Evolutionary conservation across 1,140 invertebrate genomes (phyloP), one percentile per base, ranked within the genome.

Genomic region (Oppia nitens): DNA sequence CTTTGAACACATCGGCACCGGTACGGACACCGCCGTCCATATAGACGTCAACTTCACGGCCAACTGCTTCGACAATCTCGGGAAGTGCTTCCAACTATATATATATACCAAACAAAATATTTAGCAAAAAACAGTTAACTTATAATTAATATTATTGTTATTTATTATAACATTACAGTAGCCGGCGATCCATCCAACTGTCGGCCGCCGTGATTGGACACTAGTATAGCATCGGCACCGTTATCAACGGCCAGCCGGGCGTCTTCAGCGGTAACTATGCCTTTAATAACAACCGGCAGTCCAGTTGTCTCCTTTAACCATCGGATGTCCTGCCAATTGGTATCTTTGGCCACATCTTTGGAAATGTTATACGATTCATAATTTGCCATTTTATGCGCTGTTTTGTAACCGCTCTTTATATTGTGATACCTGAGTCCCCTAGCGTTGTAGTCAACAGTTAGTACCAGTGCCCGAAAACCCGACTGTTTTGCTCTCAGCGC

Each of bases 151-250:
- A 0, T 21, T 26, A 58, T 26, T 23, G 1, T 12, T 53, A 9
- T 3, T 26, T 21, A 23, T 14, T n/a, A 28, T 24, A 4, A 25
- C 32, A 47, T 49, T 76, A 88, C 85, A 49, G 87, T 78, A 28
- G 88, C 79, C 17, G 82, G 81, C 26, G 82, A 80, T 24, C 80
- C 78, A 68, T 94, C 89, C n/a, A 93, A 72, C 74, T 93, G 89
- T 55, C 88, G 76, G 0, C 81, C 88, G 1, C 89, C 89, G 71
- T 93, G 89, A 72, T 92, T 93, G 0, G 89, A 93, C 11, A 95
- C 88, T 9, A 88, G 73, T 49, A 95, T 81, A 0, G 76, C 90
- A n/a, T 76, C 70, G 48, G 79, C 84, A 17, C 87, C 87, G 49
- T 78, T 71, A 65, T 87, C 73, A 0, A 81, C 71, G 0, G 82